Base-by-base conservation (phyloP, 2,888 invertebrate species). In the Tetranychus truncatus region DNA sequence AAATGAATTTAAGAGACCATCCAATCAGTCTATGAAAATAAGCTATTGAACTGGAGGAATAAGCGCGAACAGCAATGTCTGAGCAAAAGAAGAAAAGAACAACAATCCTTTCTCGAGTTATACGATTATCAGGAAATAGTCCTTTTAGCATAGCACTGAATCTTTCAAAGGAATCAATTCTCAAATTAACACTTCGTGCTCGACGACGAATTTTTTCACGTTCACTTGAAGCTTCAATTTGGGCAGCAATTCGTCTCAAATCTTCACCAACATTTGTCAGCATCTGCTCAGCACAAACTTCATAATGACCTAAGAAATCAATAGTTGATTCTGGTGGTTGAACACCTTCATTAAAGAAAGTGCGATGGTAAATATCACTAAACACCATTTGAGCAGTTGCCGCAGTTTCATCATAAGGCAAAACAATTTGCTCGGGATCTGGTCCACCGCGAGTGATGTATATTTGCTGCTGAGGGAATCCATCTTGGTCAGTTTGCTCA, bases 11-110 rank as follows among this genome's bases (percentile, higher is more conserved):
- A 44, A 81, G 71, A 0, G 81, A 81, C 82, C 82, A 82, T 15
- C 76, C 75, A 7, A 82, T 77, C 6, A 79, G 72, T 8, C 74
- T 71, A 18, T 71, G 73, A 6, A 77, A 78, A 7, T 76, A 44
- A 15, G 67, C 72, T 11, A 72, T 45, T 7, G 80, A 78, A 1
- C 77, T 67, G 20, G 77, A 66, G 46, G 76, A 77, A 24, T 81
- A 77, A 7, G 80, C 78, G 74, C 80, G 77, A 74, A 81, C 80
- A 69, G 81, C 80, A 66, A 82, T 78, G 77, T 82, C 82, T 6
- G 81, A 79, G 76, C 82, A 82, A 78, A 82, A 82, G 78, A 79
- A 81, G 78, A 82, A 82, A 18, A 82, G 77, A 6, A 82, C 81
- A 24, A 82, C 78, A 71, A 82, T 80, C 65, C 81, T 77, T 75